A percentile compares a stretch with the other conserved stretches of the same genome.
phyloP scores from a whole-genome alignment of 2,113 vertebrate genomes.

The Mastomys coucha region DNA sequence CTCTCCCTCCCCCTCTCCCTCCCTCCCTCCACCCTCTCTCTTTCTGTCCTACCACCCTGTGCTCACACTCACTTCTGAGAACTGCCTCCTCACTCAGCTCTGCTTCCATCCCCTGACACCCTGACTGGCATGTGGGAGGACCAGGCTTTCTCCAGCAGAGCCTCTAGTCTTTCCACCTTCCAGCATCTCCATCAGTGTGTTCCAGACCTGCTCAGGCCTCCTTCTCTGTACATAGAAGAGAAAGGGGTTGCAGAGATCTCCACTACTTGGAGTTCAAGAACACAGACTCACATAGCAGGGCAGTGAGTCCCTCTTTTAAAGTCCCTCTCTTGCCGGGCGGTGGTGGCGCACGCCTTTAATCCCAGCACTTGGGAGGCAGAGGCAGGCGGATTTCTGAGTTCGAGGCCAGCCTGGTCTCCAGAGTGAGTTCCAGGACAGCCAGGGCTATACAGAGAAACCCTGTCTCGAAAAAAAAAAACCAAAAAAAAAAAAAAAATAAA shows the following conservation, averaged over 20 bases:
- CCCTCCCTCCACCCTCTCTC: not conserved
- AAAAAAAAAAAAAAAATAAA: too few relatives aligned
- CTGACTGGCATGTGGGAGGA: not conserved
- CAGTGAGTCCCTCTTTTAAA: not conserved
- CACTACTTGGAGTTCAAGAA: not conserved
- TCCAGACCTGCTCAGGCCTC: not conserved
- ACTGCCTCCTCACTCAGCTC: not conserved
- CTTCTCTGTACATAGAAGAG: accelerated
- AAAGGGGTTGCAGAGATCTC: not conserved
- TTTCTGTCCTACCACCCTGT: not conserved
- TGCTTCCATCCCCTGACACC: not conserved
- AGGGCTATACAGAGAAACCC: too few relatives aligned
- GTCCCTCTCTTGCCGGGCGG: not conserved
- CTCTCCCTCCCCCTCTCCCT: too few relatives aligned
- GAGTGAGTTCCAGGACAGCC: too few relatives aligned
- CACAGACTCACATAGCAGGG: not conserved
- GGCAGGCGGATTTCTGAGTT: too few relatives aligned
- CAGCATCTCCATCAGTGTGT: not conserved
- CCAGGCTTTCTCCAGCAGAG: not conserved
- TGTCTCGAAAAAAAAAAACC: too few relatives aligned
- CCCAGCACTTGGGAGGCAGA: too few relatives aligned
- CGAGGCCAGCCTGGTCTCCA: too few relatives aligned
- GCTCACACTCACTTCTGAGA: not conserved
- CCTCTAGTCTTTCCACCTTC: not conserved
- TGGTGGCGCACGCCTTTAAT: too few relatives aligned